These are phyloP conservation scores for Agonopterix arenella DNA, from an alignment of 2,888 invertebrate species.

Conservation along the genomic window DNA sequence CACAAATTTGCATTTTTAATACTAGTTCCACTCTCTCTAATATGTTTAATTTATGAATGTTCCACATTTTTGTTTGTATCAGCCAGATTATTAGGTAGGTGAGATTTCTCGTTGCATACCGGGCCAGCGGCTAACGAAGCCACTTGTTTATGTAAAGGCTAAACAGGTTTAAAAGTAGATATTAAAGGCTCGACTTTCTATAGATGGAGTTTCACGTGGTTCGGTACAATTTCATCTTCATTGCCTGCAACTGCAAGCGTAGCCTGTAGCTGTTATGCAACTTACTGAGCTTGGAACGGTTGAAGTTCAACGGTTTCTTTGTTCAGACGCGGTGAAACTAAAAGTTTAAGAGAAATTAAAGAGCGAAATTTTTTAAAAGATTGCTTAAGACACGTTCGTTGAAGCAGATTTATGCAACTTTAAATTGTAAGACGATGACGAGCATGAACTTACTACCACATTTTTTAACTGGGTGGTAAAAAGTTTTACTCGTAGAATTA, in stretches of 20 bases:
- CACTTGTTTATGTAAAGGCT: constrained; percentile 27
- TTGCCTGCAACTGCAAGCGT: constrained; percentile 3
- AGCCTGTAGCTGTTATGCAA: too few relatives aligned
- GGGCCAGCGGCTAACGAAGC: constrained; percentile 24
- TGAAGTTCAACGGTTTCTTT: too few relatives aligned
- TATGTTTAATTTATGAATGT: constrained; percentile 40
- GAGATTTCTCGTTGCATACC: constrained; percentile 32
- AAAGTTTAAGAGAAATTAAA: too few relatives aligned
- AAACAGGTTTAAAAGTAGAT: constrained; percentile 46
- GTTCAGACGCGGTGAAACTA: too few relatives aligned
- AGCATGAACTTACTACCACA: too few relatives aligned
- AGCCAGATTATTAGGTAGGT: constrained; percentile 33
- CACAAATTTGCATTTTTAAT: constrained; percentile 17
- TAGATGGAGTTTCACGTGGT: constrained; percentile 41
- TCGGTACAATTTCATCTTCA: constrained; percentile 44
- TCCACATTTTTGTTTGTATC: constrained; percentile 45
- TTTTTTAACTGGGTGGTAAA: too few relatives aligned
- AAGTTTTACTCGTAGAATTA: too few relatives aligned
- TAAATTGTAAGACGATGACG: too few relatives aligned
- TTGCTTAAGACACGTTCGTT: too few relatives aligned
- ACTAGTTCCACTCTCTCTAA: constrained; percentile 35
- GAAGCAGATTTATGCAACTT: too few relatives aligned
- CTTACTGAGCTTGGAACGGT: too few relatives aligned
- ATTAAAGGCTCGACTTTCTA: constrained; percentile 52
- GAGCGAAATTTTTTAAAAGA: too few relatives aligned